A percentile compares a stretch with the other conserved stretches of the same genome.
Evolutionary conservation across 1,140 invertebrate species (phyloP).

Genomic region (Meloidogyne hapla): DNA sequence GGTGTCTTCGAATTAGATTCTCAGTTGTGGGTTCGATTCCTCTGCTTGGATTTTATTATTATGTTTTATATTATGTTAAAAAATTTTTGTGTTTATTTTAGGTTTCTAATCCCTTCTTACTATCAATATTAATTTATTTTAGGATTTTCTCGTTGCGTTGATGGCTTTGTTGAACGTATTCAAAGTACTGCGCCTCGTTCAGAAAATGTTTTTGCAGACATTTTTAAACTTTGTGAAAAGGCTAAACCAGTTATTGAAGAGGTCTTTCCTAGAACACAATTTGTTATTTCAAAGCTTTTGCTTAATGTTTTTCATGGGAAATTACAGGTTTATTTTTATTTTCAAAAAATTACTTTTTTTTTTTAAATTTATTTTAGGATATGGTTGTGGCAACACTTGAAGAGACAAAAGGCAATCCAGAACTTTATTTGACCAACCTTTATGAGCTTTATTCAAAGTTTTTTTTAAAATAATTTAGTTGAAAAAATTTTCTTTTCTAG

Average conservation of each 20-base stretch:
- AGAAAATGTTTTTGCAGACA: constrained; percentile 85
- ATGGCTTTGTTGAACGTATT: constrained; percentile 94
- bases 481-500: constrained; percentile 71
- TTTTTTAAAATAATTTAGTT: constrained; percentile 70
- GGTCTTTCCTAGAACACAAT: constrained; percentile 92
- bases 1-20: no score
- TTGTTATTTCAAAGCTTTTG: constrained; percentile 96
- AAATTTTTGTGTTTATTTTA: no score
- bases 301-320: constrained; percentile 91
- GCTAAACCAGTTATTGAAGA: constrained; percentile 83
- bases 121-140: neutral
- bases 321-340: constrained; percentile 70
- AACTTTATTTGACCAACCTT: constrained; percentile 82
- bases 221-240: constrained; percentile 83
- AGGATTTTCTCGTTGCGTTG: constrained; percentile 84
- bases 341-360: constrained; percentile 12
- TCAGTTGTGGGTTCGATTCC: no score
- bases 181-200: constrained; percentile 71
- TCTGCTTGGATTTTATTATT: no score
- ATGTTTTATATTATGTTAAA: no score
- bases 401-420: constrained; percentile 73
- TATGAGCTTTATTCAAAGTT: constrained; percentile 85
- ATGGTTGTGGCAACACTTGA: constrained; percentile 78
- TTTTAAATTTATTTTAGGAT: constrained; percentile 68
- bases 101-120: no score